Base-by-base conservation (phyloP, 2,113 vertebrate species). In the Sebastes fasciatus region DNA sequence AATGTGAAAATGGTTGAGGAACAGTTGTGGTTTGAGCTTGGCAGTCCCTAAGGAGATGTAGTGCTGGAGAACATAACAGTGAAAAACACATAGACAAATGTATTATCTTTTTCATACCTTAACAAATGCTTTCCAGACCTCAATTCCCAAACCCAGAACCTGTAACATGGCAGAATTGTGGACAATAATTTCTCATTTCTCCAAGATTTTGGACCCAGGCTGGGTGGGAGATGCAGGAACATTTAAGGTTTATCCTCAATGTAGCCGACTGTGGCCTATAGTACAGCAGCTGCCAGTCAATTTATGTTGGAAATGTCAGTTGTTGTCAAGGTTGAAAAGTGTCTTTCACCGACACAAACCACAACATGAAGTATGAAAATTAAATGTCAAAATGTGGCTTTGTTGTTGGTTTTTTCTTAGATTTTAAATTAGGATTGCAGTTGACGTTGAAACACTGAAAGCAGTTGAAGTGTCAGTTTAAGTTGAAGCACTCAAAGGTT, bases 1-100 rank as follows among this genome's bases (percentile, higher is more conserved):
- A 82, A 90, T 88, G 82, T 89, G 88, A 93, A 91, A 89, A 92
- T 89, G 86, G 79, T 84, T 80, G 80, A 78, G 87, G 80, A 90
- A 75, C 82, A 67, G 87, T 86, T 84, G 73, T 79, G 86, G 82
- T 91, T 84, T 84, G 84, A 88, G 90, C 84, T 88, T 88, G 87
- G 80, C 88, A 63, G 68, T 81, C 88, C 78, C 85, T 14, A 58
- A 82, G 84, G 82, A 86, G 82, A 88, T 80, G 74, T 63, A 72
- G 64, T 89, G 67, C 70, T 82, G 68, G 74, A 85, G 85, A 86
- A 83, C 71, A 73, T 65, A 73, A 85, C 58, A 65, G 73, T 75
- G 79, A 86, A 74, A 89, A 69, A 75, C 74, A 80, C 77, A 83
- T 70, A 80, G 74, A 89, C 75, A 89, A 87, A 83, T 82, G 52